Percentiles rank a stretch among this genome's conserved stretches.
Evolutionary conservation across 1,140 invertebrate genomes (phyloP).

Genomic region (Pinna nobilis): DNA sequence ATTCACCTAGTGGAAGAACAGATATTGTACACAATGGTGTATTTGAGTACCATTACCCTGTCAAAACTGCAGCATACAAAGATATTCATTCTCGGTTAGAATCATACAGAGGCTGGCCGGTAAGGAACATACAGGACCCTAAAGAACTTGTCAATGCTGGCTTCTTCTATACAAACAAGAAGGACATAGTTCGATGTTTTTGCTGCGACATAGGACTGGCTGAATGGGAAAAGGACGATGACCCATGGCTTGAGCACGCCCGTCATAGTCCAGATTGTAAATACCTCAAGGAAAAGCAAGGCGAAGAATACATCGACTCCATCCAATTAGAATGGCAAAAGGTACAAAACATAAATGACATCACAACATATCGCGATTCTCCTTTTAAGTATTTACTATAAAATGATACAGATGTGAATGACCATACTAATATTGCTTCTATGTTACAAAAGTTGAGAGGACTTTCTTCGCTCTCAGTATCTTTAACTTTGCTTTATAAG

Average conservation of each 20-base stretch:
- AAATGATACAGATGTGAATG: no score
- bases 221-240: conserved; percentile 84
- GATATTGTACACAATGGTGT: neutral
- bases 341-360: no score
- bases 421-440: no score
- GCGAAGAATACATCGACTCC: conserved; percentile 14
- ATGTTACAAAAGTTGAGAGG: no score
- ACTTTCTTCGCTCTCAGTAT: no score
- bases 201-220: conserved; percentile 85
- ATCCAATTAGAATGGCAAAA: conserved; percentile 22
- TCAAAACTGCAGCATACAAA: conserved; percentile 3
- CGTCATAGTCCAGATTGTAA: conserved; percentile 78
- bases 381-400: no score
- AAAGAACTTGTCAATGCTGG: neutral
- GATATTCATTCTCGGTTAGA: neutral
- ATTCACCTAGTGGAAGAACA: neutral
- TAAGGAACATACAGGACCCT: neutral
- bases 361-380: no score
- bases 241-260: conserved; percentile 84
- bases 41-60: neutral
- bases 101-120: neutral
- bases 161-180: conserved; percentile 58
- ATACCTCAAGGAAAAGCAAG: conserved; percentile 12
- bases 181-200: conserved; percentile 86
- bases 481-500: no score